Base-by-base conservation (phyloP, 1,140 invertebrate species). In the Capitella teleta region DNA sequence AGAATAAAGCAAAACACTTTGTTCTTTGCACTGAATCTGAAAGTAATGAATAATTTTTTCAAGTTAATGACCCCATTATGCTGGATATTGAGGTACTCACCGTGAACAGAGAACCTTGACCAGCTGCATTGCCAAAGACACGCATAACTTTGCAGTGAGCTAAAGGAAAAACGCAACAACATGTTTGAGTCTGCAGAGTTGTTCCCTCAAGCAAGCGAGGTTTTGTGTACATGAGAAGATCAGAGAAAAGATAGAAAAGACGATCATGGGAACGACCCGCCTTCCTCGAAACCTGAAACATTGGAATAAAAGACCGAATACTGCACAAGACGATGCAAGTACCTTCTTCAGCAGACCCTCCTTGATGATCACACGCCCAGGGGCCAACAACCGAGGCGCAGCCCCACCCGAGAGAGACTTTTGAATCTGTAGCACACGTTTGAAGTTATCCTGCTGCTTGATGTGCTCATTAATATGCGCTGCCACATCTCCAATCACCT, bases 391-490 rank as follows among this genome's bases (percentile, higher is more conserved):
- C 57, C 78, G 79, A 3, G 79, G 78, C 28, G 78, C 78, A 71
- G 34, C 76, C 3, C 74, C 61, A 12, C 49, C 49, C 34, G 64
- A 60, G 57, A 85, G 74, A 40, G 76, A 77, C 37, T 76, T 78
- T 59, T 85, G 83, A 43, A 85, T 68, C 59, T 79, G 76, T 14
- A 85, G 66, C 56, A 85, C 73, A 59, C 78, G 78, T 64, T 80
- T 77, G 26, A 79, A 79, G 56, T 83, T 79, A 62, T 85, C 82
- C 57, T 84, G 81, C 54, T 85, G 80, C 52, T 78, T 75, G 1
- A 86, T 77, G 32, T 83, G 73, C 28, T 77, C 74, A 54, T 86
- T 83, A 23, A 86, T 84, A 58, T 85, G 82, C 1, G 68, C 64
- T 0, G 82, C 82, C 28, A 82, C 79, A 34, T 76, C 77, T 61